phyloP scores from a whole-genome alignment of 2,113 vertebrate genomes.

The Balaeniceps rex region DNA sequence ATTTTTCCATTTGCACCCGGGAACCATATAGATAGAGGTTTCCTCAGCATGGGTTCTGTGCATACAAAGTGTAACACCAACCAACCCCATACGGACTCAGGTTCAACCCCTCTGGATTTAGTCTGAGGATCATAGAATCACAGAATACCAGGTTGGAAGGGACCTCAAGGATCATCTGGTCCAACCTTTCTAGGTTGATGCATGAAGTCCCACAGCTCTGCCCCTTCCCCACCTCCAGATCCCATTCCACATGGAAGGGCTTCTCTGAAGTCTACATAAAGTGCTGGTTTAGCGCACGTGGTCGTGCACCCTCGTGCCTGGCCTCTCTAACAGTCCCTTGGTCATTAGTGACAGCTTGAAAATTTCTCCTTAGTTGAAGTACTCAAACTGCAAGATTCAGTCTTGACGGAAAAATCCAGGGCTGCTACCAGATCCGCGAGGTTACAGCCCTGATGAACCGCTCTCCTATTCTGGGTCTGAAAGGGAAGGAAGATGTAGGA shows the following conservation, averaged over 20 bases:
- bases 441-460: neutral
- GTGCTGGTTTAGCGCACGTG: neutral
- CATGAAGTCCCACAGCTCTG: neutral
- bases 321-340: neutral
- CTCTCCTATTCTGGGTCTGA: neutral
- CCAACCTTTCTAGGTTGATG: too few species aligned
- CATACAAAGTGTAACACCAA: too few species aligned
- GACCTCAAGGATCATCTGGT: too few species aligned
- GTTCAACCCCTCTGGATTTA: neutral
- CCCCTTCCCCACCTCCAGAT: neutral
- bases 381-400: neutral
- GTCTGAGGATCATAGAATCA: neutral
- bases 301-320: neutral
- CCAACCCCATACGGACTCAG: neutral
- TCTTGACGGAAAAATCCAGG: neutral
- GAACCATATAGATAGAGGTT: fast-evolving
- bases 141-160: too few species aligned
- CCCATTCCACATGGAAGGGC: neutral
- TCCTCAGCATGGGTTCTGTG: neutral
- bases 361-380: neutral
- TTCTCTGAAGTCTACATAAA: neutral
- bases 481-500: neutral
- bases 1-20: neutral
- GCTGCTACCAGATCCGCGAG: neutral
- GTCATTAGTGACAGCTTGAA: neutral